Evolutionary conservation across 2,797 vertebrate species (phyloP).

Genomic region (Tauraco hartlaubi): DNA sequence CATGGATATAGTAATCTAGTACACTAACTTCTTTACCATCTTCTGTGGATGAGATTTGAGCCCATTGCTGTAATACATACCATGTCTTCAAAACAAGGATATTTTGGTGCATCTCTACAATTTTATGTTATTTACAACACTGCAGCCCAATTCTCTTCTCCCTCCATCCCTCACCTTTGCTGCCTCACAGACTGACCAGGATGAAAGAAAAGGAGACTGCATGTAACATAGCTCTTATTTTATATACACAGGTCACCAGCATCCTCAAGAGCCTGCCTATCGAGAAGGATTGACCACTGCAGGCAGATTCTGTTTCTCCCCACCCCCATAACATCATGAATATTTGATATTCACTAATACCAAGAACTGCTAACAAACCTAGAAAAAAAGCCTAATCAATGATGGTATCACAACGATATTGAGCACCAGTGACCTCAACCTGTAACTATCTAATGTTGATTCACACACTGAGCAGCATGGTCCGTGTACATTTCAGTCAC

Average conservation of each 20-base stretch:
- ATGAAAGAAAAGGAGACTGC: not conserved
- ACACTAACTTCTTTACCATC: not conserved
- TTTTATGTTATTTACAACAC: not conserved
- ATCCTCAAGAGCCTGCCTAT: not conserved
- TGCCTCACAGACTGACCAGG: not conserved
- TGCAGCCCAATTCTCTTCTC: not conserved
- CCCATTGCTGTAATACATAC: too few relatives aligned
- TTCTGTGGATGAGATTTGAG: not conserved
- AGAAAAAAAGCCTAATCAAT: not conserved
- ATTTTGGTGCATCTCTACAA: not conserved
- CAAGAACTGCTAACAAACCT: not conserved
- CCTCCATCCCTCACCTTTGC: not conserved
- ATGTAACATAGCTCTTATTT: not conserved
- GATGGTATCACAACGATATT: not conserved
- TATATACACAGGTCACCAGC: not conserved
- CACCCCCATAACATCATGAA: not conserved
- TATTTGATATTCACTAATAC: not conserved
- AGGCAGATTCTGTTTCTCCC: not conserved
- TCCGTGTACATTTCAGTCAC: not conserved
- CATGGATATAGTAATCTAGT: not conserved
- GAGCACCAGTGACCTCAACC: not conserved
- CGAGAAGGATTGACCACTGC: not conserved
- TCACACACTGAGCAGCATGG: not conserved
- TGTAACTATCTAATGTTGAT: not conserved
- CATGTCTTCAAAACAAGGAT: not conserved